Percentiles rank a stretch among this genome's conserved stretches.
These are phyloP conservation scores for Zosterops hypoxanthus DNA, from an alignment of 2,113 vertebrate genomes.

Conservation along the genomic window DNA sequence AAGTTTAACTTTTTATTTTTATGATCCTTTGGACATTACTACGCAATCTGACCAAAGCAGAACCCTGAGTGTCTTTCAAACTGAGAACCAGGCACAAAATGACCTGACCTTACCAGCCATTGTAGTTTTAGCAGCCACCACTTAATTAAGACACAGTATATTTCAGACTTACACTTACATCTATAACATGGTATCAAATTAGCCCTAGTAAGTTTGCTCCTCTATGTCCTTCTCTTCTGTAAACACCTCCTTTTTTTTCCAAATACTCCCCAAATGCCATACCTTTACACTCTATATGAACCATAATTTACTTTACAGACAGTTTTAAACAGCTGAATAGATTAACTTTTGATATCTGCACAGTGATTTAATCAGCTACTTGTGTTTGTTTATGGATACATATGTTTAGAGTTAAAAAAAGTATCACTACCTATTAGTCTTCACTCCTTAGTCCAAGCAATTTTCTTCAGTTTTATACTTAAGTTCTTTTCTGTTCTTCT, in stretches of 20 bases:
- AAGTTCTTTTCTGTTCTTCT: constrained; percentile 24
- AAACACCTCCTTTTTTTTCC: neutral
- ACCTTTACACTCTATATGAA: neutral
- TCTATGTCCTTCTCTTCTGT: neutral
- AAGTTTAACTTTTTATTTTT: neutral
- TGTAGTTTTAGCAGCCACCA: neutral
- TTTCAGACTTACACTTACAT: neutral
- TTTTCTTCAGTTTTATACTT: constrained; percentile 20
- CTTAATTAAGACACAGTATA: neutral
- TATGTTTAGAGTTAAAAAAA: constrained; percentile 21
- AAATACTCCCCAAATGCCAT: neutral
- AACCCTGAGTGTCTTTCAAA: neutral
- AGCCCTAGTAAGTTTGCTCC: neutral
- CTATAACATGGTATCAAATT: neutral
- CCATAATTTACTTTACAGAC: neutral
- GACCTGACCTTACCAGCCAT: neutral
- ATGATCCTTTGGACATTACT: neutral
- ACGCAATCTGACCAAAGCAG: neutral
- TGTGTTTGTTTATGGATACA: neutral
- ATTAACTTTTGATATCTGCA: neutral
- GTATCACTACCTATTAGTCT: constrained; percentile 18
- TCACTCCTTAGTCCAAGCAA: constrained; percentile 2
- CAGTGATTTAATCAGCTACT: constrained; percentile 24
- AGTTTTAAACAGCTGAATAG: constrained; percentile 6
- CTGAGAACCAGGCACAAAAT: neutral